These are phyloP conservation scores for Lasioglossum albipes DNA, from an alignment of 1,140 invertebrate genomes.

Conservation along the genomic window DNA sequence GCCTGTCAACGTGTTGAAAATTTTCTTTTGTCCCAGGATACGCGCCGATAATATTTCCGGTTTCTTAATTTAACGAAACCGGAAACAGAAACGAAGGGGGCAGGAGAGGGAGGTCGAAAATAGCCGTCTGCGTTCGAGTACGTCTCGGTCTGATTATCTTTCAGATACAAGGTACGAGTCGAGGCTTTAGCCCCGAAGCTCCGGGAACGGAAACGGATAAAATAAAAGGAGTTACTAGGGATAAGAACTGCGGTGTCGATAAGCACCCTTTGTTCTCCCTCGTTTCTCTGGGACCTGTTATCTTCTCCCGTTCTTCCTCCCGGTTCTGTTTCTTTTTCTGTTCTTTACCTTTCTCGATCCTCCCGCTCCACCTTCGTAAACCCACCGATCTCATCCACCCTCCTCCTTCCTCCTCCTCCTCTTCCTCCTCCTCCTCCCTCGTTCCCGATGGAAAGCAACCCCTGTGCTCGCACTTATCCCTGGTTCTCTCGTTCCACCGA, in stretches of 20 bases:
- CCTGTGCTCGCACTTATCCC: conserved; percentile 8
- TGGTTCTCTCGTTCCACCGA: conserved; percentile 27
- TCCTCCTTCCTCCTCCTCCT: background rate
- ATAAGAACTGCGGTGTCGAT: conserved; percentile 69
- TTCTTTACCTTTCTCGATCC: background rate
- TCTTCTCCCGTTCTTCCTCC: conserved; percentile 42
- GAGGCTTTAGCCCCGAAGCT: conserved; percentile 23
- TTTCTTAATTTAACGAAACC: background rate
- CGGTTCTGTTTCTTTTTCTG: conserved; percentile 15
- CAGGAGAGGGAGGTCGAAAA: conserved; percentile 28
- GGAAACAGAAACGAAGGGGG: too few species aligned
- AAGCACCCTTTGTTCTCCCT: conserved; percentile 67
- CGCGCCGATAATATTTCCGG: background rate
- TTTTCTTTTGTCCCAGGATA: background rate
- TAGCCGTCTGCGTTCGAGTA: conserved; percentile 54
- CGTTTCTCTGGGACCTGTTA: conserved; percentile 34
- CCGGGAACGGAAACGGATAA: conserved; percentile 61
- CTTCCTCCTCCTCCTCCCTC: background rate
- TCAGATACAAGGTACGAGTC: conserved; percentile 41
- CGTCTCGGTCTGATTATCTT: conserved; percentile 57
- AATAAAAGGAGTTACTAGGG: conserved; percentile 67
- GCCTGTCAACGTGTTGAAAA: background rate
- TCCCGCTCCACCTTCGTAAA: too few species aligned
- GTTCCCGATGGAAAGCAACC: conserved; percentile 8
- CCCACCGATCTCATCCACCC: background rate